Percentiles rank a stretch among this genome's conserved stretches.
Conservation (phyloP, 1,140 invertebrate species). For the Drosophila truncata region DNA sequence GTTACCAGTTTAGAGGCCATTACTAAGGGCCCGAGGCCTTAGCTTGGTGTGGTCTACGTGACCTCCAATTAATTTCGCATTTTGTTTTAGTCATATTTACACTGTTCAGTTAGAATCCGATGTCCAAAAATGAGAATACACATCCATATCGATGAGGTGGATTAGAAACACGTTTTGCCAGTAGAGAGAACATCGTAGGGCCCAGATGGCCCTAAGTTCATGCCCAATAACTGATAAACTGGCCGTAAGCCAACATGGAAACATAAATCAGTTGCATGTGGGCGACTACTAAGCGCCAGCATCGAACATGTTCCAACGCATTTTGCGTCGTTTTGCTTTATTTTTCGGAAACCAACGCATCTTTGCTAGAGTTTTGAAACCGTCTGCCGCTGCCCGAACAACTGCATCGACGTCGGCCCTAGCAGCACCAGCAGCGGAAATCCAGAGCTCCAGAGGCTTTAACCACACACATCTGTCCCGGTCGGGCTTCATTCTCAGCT, state of each 20-base stretch:
- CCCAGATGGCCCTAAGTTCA: not conserved
- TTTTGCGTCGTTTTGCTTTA: constrained; percentile 40
- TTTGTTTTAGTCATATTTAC: constrained; percentile 28
- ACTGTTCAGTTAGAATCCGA: constrained; percentile 4
- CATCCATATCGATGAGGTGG: not conserved
- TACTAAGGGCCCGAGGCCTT: not conserved
- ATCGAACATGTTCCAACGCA: constrained; percentile 77
- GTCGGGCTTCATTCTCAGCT: constrained; percentile 68
- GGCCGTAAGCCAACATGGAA: constrained; percentile 13
- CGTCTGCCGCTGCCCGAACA: constrained; percentile 14
- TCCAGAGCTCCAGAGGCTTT: constrained; percentile 27
- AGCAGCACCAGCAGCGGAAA: constrained; percentile 12
- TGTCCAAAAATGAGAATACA: constrained; percentile 3
- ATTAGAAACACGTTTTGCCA: constrained; percentile 31
- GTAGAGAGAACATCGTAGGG: constrained; percentile 7
- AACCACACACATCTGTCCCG: constrained; percentile 46
- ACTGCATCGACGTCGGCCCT: constrained; percentile 28
- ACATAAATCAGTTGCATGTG: constrained; percentile 61
- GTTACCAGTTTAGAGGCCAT: not conserved
- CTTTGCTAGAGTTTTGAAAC: constrained; percentile 63
- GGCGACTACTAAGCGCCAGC: constrained; percentile 45
- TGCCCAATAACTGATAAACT: constrained; percentile 4
- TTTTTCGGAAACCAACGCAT: constrained; percentile 50
- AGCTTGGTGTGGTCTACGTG: not conserved
- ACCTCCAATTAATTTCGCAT: constrained; percentile 37